A percentile compares a stretch with the other conserved stretches of the same genome.
Evolutionary conservation across 2,113 vertebrate species (phyloP).

Genomic region (Chauna torquata): DNA sequence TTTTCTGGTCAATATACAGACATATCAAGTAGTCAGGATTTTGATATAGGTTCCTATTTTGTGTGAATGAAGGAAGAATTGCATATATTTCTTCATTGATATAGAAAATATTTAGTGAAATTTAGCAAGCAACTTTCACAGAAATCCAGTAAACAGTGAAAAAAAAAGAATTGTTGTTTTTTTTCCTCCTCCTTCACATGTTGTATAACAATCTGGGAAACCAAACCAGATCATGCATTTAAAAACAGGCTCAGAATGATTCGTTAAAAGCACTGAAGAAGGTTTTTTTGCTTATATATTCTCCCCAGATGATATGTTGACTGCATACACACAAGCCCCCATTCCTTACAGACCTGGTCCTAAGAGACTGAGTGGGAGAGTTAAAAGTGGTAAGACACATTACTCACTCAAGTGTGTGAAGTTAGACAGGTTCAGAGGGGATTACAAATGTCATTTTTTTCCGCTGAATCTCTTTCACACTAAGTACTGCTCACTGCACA

Average conservation of each 20-base stretch:
- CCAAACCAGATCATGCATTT: neutral
- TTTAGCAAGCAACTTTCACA: neutral
- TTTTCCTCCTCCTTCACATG: neutral
- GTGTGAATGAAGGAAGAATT: neutral
- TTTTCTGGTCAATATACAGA: neutral
- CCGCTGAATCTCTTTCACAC: neutral
- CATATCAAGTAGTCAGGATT: neutral
- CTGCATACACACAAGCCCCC: neutral
- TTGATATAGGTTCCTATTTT: neutral
- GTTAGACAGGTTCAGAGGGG: neutral
- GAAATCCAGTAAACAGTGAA: neutral
- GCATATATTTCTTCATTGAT: neutral
- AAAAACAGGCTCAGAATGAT: neutral
- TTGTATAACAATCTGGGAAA: neutral
- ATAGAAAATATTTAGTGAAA: neutral
- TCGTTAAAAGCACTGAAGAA: neutral
- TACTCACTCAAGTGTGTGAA: neutral
- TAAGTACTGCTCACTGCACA: neutral
- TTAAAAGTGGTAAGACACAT: neutral
- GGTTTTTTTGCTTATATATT: neutral
- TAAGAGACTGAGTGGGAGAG: neutral
- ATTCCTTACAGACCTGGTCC: neutral
- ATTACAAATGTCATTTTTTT: conserved; percentile 25
- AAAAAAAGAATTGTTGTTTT: too few relatives aligned
- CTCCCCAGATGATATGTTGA: neutral